Evolutionary conservation across 1,140 invertebrate genomes (phyloP), one percentile per base, ranked within the genome.

Genomic region (Drosophila parvula): DNA sequence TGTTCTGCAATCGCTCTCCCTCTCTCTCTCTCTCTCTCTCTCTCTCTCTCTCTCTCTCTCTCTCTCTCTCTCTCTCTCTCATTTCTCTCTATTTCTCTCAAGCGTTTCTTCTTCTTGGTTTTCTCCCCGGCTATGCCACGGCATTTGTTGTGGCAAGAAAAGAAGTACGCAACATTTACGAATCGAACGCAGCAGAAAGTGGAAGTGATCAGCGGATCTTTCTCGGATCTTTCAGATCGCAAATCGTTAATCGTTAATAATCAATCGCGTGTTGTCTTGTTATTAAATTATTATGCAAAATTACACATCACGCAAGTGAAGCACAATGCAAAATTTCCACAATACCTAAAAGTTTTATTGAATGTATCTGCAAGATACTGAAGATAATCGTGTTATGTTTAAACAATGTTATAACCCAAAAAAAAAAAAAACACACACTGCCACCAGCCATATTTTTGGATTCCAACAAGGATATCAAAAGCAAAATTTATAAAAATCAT

Each of bases 131-230:
- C 34, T 10, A 6, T 38, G 74, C 70, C 50, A 32, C 38, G 63
- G 41, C 50, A 58, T 77, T 57, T 73, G 64, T 69, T 67, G 61
- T 68, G 61, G 57, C 62, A 7, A 67, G 57, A 44, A 44, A 62
- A 89, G 69, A 78, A 83, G 68, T 88, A 88, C 80, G 84, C 84
- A 88, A 89, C 84, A 88, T 88, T 88, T 88, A 89, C 85, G 82
- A 88, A 88, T 59, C 77, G 81, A 85, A 84, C 84, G 80, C 84
- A 70, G 84, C 81, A 84, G 84, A 88, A 88, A 88, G 84, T 88
- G 84, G 84, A 88, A 88, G 84, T 88, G 78, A 78, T 76, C 73
- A 73, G 59, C 69, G 74, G 74, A 69, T 71, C 68, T n/a, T n/a
- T 58, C 51, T 65, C 68, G 78, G 60, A 74, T 69, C 65, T 65